These are phyloP conservation scores for Oegoconia quadripuncta DNA, from an alignment of 2,888 invertebrate species.

Conservation along the genomic window DNA sequence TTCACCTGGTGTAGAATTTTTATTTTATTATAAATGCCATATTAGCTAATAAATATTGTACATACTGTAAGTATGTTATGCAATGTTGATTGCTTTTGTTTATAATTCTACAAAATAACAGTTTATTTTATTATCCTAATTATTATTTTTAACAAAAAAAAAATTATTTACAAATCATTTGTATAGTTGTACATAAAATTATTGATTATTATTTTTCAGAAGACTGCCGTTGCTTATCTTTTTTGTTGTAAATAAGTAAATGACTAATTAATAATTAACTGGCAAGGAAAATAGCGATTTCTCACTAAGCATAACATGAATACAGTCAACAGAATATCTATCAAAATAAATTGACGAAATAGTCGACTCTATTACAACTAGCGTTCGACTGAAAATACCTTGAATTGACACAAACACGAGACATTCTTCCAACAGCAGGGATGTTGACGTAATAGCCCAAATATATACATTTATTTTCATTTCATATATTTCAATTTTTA, in stretches of 20 bases:
- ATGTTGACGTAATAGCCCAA: constrained; percentile 65
- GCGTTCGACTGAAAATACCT: constrained; percentile 25
- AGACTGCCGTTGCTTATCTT: constrained; percentile 69
- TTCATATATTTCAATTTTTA: constrained; percentile 41
- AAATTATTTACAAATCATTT: constrained; percentile 65
- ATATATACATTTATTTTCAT: constrained; percentile 50
- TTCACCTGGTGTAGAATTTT: constrained; percentile 42
- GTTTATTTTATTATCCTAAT: constrained; percentile 44
- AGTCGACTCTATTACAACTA: constrained; percentile 29
- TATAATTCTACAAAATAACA: constrained; percentile 37
- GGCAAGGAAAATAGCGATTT: constrained; percentile 67
- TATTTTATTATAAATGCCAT: constrained; percentile 69
- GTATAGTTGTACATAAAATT: constrained; percentile 58
- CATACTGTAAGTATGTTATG: constrained; percentile 60
- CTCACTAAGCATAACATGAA: constrained; percentile 48
- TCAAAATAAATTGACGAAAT: constrained; percentile 29
- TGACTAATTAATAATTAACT: constrained; percentile 40
- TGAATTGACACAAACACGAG: constrained; percentile 55
- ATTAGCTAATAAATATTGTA: constrained; percentile 69
- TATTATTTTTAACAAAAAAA: constrained; percentile 45
- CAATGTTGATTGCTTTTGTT: constrained; percentile 63
- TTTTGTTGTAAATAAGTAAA: constrained; percentile 52
- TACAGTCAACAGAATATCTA: constrained; percentile 34
- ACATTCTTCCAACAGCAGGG: constrained; percentile 67
- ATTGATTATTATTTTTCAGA: constrained; percentile 61